Evolutionary conservation across 2,888 invertebrate genomes (phyloP), one percentile per base, ranked within the genome.

Genomic region (Leptopilina myrica): DNA sequence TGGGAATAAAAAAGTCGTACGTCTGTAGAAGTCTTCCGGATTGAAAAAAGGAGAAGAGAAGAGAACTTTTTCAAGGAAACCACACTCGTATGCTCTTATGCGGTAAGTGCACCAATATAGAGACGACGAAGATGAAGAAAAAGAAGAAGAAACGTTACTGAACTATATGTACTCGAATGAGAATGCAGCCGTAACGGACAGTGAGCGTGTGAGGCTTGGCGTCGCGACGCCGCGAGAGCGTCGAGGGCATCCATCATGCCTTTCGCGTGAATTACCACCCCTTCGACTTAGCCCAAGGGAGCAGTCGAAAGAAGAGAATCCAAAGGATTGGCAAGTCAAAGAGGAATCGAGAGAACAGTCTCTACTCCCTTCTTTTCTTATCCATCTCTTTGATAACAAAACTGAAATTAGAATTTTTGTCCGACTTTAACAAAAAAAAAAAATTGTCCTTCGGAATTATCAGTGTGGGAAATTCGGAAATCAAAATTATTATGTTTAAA

Each of bases 191-290:
- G 83, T 77, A 80, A 83, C 80, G 56, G 79, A 78, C 79, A 80
- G 79, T 78, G 79, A 83, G 67, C 78, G 78, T 78, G 78, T 84
- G 83, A 85, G 84, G 84, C 85, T 85, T 88, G 90, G 88, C 90
- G 89, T 88, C 88, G 88, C 87, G 90, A 89, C 89, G 90, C 88
- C 90, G 88, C 85, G 89, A 80, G 82, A 89, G 87, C 89, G 88
- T 89, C 89, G 88, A 86, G 86, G 82, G 87, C 88, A 90, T 90
- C 88, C 87, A 90, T 90, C 90, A 90, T 90, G 88, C 86, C 86
- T 85, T 81, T 81, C 87, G 87, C 86, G 90, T 89, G 90, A 90
- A 90, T 90, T 90, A 89, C 88, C 89, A 89, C 86, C 82, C 80
- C 84, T 84, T 82, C 81, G 81, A 82, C 83, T 84, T 84, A 83